Conservation (phyloP, 2,888 invertebrate genomes). For the Metellina segmentata region DNA sequence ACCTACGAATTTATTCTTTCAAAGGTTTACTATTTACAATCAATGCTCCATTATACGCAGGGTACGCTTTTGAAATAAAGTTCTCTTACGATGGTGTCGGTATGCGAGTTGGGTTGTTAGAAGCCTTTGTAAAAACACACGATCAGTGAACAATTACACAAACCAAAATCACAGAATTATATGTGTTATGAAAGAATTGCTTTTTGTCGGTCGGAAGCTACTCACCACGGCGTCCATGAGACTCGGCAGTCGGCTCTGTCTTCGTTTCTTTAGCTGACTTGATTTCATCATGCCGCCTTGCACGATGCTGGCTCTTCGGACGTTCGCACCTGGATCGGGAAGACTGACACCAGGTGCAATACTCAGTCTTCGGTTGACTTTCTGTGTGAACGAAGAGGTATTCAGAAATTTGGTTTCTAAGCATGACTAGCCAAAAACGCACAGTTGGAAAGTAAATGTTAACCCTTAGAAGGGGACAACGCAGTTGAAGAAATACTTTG, state of each 20-base stretch:
- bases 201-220: neutral
- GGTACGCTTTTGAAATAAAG: neutral
- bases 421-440: neutral
- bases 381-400: slow-evolving; percentile 21
- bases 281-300: slow-evolving; percentile 41
- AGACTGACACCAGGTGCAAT: slow-evolving; percentile 57
- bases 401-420: neutral
- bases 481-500: neutral
- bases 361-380: slow-evolving; percentile 63
- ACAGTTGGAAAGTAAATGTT: no score
- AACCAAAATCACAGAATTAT: neutral
- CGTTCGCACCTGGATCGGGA: slow-evolving; percentile 5
- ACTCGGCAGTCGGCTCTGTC: slow-evolving; percentile 67
- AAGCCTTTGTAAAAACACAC: neutral
- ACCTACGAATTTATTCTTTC: slow-evolving; percentile 1
- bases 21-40: neutral
- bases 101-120: neutral
- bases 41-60: neutral
- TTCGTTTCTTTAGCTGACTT: slow-evolving; percentile 60
- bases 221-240: slow-evolving; percentile 71
- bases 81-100: neutral
- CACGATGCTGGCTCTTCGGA: slow-evolving; percentile 44
- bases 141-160: neutral
- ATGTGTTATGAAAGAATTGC: neutral
- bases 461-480: no score